Evolutionary conservation across 2,888 invertebrate genomes (phyloP), one percentile per base, ranked within the genome.

Genomic region (Sylvicola cinctus): DNA sequence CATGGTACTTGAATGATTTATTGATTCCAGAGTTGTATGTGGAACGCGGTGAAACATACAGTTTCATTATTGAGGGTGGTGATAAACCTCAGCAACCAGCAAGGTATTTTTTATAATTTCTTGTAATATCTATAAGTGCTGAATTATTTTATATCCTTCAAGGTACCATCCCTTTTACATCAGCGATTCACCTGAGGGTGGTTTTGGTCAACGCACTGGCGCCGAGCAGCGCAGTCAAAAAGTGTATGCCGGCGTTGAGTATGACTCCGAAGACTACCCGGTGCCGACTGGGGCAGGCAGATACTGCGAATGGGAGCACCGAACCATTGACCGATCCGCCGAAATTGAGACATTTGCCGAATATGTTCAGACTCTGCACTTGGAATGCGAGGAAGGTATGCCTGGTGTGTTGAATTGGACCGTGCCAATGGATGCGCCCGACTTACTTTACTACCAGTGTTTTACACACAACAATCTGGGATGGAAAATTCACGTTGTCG

Each of bases 111-210:
- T 10, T 33, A 7, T 32, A 10, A 13, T 3, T n/a, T 31, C 29
- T 20, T 8, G 8, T 25, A 8, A 25, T 8, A 14, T 15, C 20
- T 5, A 25, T 25, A 8, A 25, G 7, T 25, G 8, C 11, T 8
- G 15, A 32, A 3, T 11, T 12, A 16, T 16, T n/a, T 20, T 13
- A 16, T 29, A 29, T 27, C 7, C 11, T 8, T 25, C 4, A 44
- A 72, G 74, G 45, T 90, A 81, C 56, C 88, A 90, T 60, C 90
- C 90, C 10, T 74, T 90, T 52, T 90, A 90, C 60, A 87, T 90
- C 47, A 85, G 84, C 27, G 77, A 79, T 51, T 85, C 78, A 3
- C 60, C 68, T 0, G 83, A 84, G 52, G 90, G 90, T 16, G 90
- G 88, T 2, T 80, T 73, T 48, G 80, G 78, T 0, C 84, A 85